phyloP scores from a whole-genome alignment of 2,797 vertebrate genomes.

The Dendrocincla fuliginosa region DNA sequence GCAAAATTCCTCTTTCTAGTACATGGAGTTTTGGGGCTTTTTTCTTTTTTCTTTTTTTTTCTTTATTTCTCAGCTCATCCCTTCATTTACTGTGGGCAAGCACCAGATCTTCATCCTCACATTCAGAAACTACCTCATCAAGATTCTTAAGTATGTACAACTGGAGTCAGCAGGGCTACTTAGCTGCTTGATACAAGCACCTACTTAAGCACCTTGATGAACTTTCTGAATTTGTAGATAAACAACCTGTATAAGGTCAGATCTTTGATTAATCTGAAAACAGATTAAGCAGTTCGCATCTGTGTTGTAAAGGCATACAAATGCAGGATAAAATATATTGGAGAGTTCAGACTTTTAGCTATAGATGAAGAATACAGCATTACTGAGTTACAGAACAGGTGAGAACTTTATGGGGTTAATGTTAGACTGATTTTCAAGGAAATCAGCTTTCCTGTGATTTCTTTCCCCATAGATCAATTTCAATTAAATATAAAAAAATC shows the following conservation, averaged over 20 bases:
- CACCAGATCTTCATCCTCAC: neutral
- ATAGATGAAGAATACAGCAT: neutral
- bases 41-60: neutral
- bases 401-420: neutral
- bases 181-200: neutral
- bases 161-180: neutral
- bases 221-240: neutral
- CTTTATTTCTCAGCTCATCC: neutral
- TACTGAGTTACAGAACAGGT: neutral
- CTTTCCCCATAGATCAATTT: neutral
- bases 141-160: neutral
- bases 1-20: neutral
- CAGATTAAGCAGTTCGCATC: neutral
- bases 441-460: neutral
- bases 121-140: neutral
- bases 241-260: neutral
- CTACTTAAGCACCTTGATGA: neutral
- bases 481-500: neutral
- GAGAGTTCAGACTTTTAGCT: neutral
- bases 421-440: neutral
- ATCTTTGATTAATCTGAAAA: neutral
- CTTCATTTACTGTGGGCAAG: neutral
- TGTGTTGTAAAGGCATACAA: neutral
- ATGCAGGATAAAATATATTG: neutral
- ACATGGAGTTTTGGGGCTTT: accelerated